phyloP scores from a whole-genome alignment of 2,888 invertebrate genomes.

The Fabriciana adippe region DNA sequence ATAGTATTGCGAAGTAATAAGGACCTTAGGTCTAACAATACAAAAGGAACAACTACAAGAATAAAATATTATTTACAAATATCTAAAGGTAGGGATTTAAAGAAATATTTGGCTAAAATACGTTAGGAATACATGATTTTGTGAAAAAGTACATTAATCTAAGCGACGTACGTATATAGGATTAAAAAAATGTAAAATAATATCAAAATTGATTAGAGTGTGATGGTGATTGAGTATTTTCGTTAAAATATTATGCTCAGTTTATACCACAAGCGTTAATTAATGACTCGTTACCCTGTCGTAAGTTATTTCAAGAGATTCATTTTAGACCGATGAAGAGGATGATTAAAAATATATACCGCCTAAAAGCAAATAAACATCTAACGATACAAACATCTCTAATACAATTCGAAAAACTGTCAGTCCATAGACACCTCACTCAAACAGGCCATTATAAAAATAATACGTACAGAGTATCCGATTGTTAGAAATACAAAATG shows the following conservation, averaged over 20 bases:
- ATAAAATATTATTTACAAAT: slow-evolving; percentile 78
- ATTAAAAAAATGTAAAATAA: slow-evolving; percentile 56
- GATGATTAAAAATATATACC: slow-evolving; percentile 29
- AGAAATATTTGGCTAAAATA: slow-evolving; percentile 80
- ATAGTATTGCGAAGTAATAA: slow-evolving; percentile 77
- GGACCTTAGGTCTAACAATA: slow-evolving; percentile 75
- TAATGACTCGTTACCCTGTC: slow-evolving; percentile 75
- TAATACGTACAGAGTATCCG: slow-evolving; percentile 23
- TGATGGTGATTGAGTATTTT: slow-evolving; percentile 75
- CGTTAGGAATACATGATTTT: slow-evolving; percentile 70
- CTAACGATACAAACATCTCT: slow-evolving; percentile 14
- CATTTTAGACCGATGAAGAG: slow-evolving; percentile 41
- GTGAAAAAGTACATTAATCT: slow-evolving; percentile 57
- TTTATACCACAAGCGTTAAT: slow-evolving; percentile 53
- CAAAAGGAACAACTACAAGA: slow-evolving; percentile 74
- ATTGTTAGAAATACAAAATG: slow-evolving; percentile 18
- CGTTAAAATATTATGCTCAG: slow-evolving; percentile 64
- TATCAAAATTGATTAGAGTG: slow-evolving; percentile 62
- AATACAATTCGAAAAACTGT: slow-evolving; percentile 14
- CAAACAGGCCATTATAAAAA: slow-evolving; percentile 22
- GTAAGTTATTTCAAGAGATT: slow-evolving; percentile 68
- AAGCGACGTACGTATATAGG: slow-evolving; percentile 55
- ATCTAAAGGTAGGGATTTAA: slow-evolving; percentile 70
- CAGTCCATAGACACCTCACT: slow-evolving; percentile 49
- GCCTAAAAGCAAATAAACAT: slow-evolving; percentile 15